A percentile compares a stretch with the other conserved stretches of the same genome.
Evolutionary conservation across 2,113 vertebrate genomes (phyloP).

Genomic region (Cnemophilus loriae): DNA sequence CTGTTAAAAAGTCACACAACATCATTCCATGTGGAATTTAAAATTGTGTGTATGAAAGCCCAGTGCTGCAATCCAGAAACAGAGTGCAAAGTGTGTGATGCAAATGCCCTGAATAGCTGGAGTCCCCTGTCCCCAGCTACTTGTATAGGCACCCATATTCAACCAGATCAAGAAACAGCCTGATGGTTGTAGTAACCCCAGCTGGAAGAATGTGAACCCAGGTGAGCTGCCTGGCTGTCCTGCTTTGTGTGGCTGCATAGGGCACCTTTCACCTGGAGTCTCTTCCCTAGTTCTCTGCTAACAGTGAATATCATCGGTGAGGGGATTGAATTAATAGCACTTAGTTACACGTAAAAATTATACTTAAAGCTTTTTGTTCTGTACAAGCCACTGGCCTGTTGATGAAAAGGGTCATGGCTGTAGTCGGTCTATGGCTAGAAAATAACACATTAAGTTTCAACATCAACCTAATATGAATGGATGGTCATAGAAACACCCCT

Average conservation of each 20-base stretch:
- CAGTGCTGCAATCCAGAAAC: not conserved
- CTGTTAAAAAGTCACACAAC: not conserved
- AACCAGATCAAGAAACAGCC: not conserved
- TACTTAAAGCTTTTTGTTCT: not conserved
- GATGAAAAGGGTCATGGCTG: not conserved
- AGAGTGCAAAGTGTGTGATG: not conserved
- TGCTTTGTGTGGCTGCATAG: not conserved
- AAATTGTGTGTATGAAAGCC: not conserved
- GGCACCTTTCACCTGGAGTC: not conserved
- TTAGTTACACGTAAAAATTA: not conserved
- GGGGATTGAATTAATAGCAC: not conserved
- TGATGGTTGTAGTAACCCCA: not conserved
- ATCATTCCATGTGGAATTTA: not conserved
- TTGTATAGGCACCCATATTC: fast-evolving
- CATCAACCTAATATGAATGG: not conserved
- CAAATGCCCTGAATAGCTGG: not conserved
- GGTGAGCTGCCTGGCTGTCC: not conserved
- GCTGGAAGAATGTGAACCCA: not conserved
- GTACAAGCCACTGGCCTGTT: not conserved
- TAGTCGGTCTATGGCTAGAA: not conserved
- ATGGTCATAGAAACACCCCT: not conserved
- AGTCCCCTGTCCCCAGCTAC: not conserved
- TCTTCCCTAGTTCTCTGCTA: not conserved
- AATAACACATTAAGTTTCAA: not conserved
- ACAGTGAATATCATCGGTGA: not conserved